Percentiles rank a stretch among this genome's conserved stretches.
phyloP scores from a whole-genome alignment of 2,888 invertebrate species.

The Boloria selene region DNA sequence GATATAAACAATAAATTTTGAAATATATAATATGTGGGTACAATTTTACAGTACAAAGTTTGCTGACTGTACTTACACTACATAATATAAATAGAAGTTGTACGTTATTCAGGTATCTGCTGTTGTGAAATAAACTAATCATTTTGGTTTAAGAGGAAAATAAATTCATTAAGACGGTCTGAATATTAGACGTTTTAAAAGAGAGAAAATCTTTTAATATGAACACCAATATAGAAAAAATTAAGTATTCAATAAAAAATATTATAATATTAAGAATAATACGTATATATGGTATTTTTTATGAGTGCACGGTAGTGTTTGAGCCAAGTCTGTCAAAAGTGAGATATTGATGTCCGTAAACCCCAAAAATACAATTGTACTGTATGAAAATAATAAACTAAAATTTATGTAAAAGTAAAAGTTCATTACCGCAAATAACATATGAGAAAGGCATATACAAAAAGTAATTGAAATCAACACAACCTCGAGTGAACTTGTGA shows the following conservation, averaged over 20 bases:
- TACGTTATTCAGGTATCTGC: slow-evolving; percentile 70
- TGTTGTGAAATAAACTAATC: slow-evolving; percentile 55
- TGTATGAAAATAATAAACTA: slow-evolving; percentile 21
- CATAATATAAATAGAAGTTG: slow-evolving; percentile 52
- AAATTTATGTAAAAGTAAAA: slow-evolving; percentile 12
- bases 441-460: slow-evolving; percentile 10
- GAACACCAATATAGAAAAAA: too few relatives aligned
- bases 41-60: neutral
- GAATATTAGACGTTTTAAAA: neutral
- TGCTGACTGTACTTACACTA: slow-evolving; percentile 16
- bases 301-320: neutral
- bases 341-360: slow-evolving; percentile 12
- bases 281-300: too few relatives aligned
- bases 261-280: neutral
- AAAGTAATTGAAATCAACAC: slow-evolving; percentile 52
- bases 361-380: slow-evolving; percentile 9
- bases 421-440: slow-evolving; percentile 11
- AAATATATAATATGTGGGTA: too few relatives aligned
- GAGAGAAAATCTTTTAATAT: neutral
- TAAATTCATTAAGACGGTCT: slow-evolving; percentile 19
- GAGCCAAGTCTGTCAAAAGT: neutral
- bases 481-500: slow-evolving; percentile 74
- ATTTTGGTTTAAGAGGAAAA: slow-evolving; percentile 55
- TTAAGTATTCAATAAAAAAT: neutral
- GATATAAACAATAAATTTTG: too few relatives aligned